Evolutionary conservation across 23 tunicate species (phyloP).

Genomic region (Trididemnum clinides): DNA sequence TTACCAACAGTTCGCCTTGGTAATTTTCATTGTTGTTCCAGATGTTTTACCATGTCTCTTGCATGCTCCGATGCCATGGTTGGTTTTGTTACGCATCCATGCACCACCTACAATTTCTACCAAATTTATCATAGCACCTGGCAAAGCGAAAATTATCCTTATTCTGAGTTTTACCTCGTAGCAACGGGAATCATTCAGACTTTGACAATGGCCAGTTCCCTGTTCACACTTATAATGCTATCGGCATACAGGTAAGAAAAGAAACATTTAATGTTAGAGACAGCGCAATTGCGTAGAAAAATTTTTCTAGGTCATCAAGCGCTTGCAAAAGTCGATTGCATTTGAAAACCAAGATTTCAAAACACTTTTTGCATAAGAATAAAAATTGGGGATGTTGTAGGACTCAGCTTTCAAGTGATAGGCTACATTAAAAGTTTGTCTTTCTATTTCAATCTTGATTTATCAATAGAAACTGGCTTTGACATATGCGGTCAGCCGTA

Average conservation of each 20-base stretch:
- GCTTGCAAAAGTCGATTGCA: no score
- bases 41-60: slow-evolving; percentile 34
- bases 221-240: slow-evolving; percentile 7
- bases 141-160: neutral
- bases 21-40: neutral
- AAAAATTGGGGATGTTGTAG: no score
- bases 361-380: no score
- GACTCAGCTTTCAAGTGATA: no score
- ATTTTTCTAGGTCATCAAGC: no score
- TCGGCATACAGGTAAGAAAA: slow-evolving; percentile 5
- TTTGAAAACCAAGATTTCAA: no score
- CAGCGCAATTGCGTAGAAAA: no score
- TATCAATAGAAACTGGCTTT: no score
- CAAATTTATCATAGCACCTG: neutral
- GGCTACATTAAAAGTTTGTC: no score
- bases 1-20: neutral
- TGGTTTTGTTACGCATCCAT: slow-evolving; percentile 26
- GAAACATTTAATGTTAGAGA: no score
- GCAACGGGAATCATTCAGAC: slow-evolving; percentile 25
- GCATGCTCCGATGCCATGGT: slow-evolving; percentile 34
- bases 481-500: no score
- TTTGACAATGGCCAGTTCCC: slow-evolving; percentile 17
- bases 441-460: no score
- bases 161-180: neutral
- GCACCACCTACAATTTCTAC: slow-evolving; percentile 14